Evolutionary conservation across 2,888 invertebrate species (phyloP).

Genomic region (Hofmannophila pseudospretella): DNA sequence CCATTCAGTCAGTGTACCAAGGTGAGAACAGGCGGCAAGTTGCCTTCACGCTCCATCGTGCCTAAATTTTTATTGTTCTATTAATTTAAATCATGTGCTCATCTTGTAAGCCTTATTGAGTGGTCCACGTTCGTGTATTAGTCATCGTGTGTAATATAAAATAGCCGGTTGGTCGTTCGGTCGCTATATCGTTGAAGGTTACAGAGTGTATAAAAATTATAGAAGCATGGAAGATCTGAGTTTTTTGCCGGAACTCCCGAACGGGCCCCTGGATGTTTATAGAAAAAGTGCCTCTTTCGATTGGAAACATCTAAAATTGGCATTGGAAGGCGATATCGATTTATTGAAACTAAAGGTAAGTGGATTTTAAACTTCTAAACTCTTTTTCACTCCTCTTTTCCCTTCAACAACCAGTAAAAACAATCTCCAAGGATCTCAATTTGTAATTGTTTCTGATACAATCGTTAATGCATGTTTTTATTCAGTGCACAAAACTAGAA

Average conservation of each 20-base stretch:
- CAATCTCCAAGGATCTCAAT: too few species aligned
- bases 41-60: slow-evolving; percentile 23
- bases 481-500: too few species aligned
- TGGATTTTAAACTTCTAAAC: slow-evolving; percentile 4
- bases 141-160: slow-evolving; percentile 29
- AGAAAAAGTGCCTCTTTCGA: slow-evolving; percentile 89
- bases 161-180: neutral
- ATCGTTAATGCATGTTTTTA: too few species aligned
- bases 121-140: slow-evolving; percentile 23
- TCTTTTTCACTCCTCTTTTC: too few species aligned
- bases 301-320: slow-evolving; percentile 90
- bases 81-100: slow-evolving; percentile 33
- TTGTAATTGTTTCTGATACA: too few species aligned
- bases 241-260: slow-evolving; percentile 82
- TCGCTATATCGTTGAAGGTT: slow-evolving; percentile 9
- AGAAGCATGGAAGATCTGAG: slow-evolving; percentile 73
- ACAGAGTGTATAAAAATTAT: slow-evolving; percentile 26
- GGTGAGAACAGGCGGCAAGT: slow-evolving; percentile 35
- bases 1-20: slow-evolving; percentile 34
- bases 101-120: slow-evolving; percentile 2
- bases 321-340: slow-evolving; percentile 86
- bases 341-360: slow-evolving; percentile 87
- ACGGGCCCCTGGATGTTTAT: slow-evolving; percentile 87
- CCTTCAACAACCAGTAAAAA: too few species aligned
- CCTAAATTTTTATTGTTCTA: slow-evolving; percentile 22